Evolutionary conservation across 2,113 vertebrate genomes (phyloP), one percentile per base, ranked within the genome.

Genomic region (Penelope pileata): DNA sequence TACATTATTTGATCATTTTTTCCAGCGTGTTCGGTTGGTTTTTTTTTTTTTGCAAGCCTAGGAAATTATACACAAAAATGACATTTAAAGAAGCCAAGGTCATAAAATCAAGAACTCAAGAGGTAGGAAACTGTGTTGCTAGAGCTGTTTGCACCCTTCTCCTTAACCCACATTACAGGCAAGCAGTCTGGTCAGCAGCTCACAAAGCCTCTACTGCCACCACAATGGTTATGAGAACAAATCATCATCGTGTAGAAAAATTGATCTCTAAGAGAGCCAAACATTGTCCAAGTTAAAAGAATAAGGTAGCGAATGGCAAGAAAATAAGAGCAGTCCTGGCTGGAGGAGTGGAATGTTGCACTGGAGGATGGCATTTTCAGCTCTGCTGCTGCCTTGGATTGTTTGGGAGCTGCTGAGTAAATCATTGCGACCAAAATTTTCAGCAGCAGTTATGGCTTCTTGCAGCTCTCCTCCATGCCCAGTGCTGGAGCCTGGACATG

Each of bases 71-170:
- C 7, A 63, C 29, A 73, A 80, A 91, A 89, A 1, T 63, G 51
- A 94, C 51, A 68, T 68, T 77, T 90, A 72, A 91, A 90, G 60
- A 88, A 91, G 85, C 47, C 59, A 85, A 73, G 54, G 43, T 62
- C 21, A 69, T 68, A 80, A 93, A 93, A 75, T 51, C 24, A 91
- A 85, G 74, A 86, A 64, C 66, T 87, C 19, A 42, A 14, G 59
- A 85, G 34, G 58, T 50, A 81, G 82, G 21, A 90, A 78, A 85
- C 6, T 0, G 0, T 16, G 72, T 85, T 48, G 60, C n/a, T 38
- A 38, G 45, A 77, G 14, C 10, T 77, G 45, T 23, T 85, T 88
- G 54, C 51, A 90, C 34, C 22, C 38, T 47, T 10, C 7, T 64
- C 32, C 82, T 91, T 53, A 60, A 70, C 40, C 21, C 22, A 16